Conservation (phyloP, 2,113 vertebrate genomes). For the Willisornis vidua region DNA sequence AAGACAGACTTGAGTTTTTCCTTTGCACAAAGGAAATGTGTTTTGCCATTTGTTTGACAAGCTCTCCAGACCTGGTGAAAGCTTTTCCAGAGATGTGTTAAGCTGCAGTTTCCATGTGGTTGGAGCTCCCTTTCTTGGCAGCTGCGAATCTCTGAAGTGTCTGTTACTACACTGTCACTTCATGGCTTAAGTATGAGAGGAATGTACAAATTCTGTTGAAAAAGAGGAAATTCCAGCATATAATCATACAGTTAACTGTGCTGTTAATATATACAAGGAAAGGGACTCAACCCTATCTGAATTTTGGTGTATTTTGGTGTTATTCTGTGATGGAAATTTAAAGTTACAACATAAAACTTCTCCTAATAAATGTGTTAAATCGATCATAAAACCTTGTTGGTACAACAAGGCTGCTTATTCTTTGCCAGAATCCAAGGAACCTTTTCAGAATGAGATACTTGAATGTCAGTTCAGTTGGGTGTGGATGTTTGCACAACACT, state of each 20-base stretch:
- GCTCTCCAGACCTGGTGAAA: background rate
- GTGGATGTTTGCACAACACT: background rate
- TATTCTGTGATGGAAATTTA: background rate
- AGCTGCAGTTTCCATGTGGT: background rate
- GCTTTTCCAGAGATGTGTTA: background rate
- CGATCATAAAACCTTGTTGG: background rate
- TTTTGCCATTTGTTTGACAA: background rate
- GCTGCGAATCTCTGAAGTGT: background rate
- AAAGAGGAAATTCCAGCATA: background rate
- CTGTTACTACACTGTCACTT: background rate
- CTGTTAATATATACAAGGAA: background rate
- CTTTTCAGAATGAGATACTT: background rate
- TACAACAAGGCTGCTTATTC: background rate
- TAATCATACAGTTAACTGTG: background rate
- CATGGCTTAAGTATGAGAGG: background rate
- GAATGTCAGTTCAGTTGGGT: background rate
- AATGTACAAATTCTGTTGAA: background rate
- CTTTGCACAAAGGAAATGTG: background rate
- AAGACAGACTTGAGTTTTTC: background rate
- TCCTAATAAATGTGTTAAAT: background rate
- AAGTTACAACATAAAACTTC: background rate
- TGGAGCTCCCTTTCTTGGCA: background rate
- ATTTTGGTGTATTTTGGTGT: accelerated
- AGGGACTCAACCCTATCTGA: background rate
- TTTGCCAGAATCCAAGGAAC: background rate